A percentile compares a stretch with the other conserved stretches of the same genome.
Conservation (phyloP, 2,113 vertebrate species). For the Saccopteryx leptura region DNA sequence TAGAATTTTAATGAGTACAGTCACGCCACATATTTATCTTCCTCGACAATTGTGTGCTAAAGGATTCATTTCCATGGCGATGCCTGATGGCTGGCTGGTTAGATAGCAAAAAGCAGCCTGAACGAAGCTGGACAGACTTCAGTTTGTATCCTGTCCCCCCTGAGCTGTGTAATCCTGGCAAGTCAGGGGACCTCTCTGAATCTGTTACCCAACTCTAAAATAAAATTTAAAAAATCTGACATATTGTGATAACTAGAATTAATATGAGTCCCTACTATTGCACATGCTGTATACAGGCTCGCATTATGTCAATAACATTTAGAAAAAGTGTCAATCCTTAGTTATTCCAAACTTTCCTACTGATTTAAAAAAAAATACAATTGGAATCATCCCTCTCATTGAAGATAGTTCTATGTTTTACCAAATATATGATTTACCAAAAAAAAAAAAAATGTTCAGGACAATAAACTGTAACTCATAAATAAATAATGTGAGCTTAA, state of each 20-base stretch:
- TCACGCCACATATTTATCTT: neutral
- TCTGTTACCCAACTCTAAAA: neutral
- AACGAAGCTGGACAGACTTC: neutral
- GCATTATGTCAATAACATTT: neutral
- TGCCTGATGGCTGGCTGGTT: neutral
- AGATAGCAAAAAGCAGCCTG: neutral
- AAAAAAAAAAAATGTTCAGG: neutral
- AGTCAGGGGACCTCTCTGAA: neutral
- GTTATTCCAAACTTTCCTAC: neutral
- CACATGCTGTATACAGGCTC: neutral
- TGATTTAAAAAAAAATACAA: neutral
- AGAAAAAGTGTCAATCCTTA: neutral
- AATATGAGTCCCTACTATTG: neutral
- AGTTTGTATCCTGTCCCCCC: neutral
- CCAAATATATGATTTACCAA: neutral
- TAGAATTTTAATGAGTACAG: slow-evolving; percentile 17
- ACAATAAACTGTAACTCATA: neutral
- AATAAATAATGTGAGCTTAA: neutral
- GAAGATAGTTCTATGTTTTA: neutral
- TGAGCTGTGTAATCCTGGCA: neutral
- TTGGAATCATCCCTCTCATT: neutral
- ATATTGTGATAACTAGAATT: neutral
- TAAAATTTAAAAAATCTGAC: neutral
- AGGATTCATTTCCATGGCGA: neutral
- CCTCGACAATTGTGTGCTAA: neutral